Evolutionary conservation across 2,888 invertebrate species (phyloP).

Genomic region (Lamproptera curius): DNA sequence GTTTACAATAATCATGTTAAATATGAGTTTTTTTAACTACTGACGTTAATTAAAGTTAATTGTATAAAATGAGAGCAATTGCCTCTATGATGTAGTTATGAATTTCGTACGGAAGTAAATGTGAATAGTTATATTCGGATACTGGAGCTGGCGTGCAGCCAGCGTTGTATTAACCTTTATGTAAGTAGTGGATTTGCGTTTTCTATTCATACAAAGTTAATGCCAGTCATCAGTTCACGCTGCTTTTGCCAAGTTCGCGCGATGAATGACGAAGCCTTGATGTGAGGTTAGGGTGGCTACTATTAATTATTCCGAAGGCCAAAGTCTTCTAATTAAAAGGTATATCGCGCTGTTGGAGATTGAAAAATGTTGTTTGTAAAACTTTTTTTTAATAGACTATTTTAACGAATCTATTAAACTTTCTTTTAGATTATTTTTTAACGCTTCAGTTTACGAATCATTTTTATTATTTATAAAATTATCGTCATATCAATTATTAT

Average conservation of each 20-base stretch:
- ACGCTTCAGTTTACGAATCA: no score
- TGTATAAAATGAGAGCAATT: not conserved
- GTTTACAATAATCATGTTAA: not conserved
- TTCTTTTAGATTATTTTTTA: no score
- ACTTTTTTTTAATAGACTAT: no score
- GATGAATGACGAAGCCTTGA: conserved; percentile 2
- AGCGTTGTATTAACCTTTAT: conserved; percentile 16
- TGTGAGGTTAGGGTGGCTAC: not conserved
- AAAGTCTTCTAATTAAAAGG: not conserved
- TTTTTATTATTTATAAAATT: no score
- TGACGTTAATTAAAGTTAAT: not conserved
- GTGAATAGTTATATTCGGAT: conserved; percentile 11
- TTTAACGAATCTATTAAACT: no score
- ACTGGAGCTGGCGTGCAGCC: conserved; percentile 10
- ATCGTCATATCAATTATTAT: no score
- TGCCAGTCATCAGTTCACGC: conserved; percentile 17
- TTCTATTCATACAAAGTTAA: conserved; percentile 16
- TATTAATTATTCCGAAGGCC: not conserved
- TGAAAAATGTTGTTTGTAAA: no score
- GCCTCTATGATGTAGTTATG: not conserved
- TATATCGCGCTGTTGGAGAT: not conserved
- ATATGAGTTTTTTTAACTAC: not conserved
- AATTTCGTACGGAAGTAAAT: conserved; percentile 4
- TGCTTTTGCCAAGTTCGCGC: conserved; percentile 6
- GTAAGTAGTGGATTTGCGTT: conserved; percentile 15